Conservation (phyloP, 2,797 vertebrate genomes). For the Enteromius afrohamiltoni region DNA sequence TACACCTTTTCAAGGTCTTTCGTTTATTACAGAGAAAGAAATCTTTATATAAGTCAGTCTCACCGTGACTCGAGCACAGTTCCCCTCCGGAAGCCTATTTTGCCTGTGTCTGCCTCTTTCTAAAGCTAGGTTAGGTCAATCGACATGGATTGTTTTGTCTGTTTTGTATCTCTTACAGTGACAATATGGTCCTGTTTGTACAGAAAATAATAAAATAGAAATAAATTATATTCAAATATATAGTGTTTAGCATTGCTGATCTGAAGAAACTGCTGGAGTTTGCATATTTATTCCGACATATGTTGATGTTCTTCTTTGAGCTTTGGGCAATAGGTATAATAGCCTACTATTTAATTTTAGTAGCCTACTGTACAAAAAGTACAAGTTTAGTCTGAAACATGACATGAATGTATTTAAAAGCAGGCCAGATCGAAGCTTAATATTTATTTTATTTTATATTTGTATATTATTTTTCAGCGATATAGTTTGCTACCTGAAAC, state of each 20-base stretch:
- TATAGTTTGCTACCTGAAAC: too few relatives aligned
- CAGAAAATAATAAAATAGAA: neutral
- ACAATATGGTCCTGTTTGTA: neutral
- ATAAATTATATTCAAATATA: too few relatives aligned
- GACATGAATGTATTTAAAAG: neutral
- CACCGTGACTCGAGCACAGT: neutral
- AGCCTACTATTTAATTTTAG: neutral
- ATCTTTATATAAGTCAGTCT: neutral
- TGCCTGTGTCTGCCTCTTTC: neutral
- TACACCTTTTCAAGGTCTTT: neutral
- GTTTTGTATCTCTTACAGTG: neutral
- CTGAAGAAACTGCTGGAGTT: neutral
- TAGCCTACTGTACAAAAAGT: neutral
- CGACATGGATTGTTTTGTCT: neutral
- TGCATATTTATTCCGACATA: neutral
- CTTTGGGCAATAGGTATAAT: neutral
- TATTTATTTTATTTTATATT: too few relatives aligned
- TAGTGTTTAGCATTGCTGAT: neutral
- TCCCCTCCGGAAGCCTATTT: neutral
- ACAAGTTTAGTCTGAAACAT: neutral
- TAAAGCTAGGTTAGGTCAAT: neutral
- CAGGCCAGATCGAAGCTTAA: neutral
- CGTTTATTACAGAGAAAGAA: neutral
- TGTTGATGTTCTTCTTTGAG: neutral
- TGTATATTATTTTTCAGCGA: neutral